phyloP scores from a whole-genome alignment of 2,797 vertebrate species.

The Silurus lanzhouensis region DNA sequence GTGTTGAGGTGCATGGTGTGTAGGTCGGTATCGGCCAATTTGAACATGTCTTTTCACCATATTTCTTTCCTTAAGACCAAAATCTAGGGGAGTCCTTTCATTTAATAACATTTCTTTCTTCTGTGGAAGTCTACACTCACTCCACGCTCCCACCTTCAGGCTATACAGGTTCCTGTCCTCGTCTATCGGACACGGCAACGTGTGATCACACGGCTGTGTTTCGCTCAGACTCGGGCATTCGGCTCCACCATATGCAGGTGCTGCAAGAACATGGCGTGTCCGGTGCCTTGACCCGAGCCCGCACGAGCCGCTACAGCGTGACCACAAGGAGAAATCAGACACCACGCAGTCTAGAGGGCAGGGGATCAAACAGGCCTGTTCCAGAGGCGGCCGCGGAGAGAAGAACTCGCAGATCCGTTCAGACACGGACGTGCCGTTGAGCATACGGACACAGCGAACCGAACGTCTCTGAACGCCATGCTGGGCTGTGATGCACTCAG shows the following conservation, averaged over 20 bases:
- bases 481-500: conserved; percentile 86
- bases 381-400: conserved; percentile 76
- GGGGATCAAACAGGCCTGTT: conserved; percentile 93
- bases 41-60: conserved; percentile 62
- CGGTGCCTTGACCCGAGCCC: conserved; percentile 79
- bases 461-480: conserved; percentile 88
- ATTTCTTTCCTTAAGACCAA: conserved; percentile 77
- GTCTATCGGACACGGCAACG: conserved; percentile 73
- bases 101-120: conserved; percentile 73
- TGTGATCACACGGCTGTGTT: conserved; percentile 74
- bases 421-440: conserved; percentile 80
- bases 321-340: conserved; percentile 89
- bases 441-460: conserved; percentile 82
- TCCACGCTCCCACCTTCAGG: conserved; percentile 90
- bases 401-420: conserved; percentile 90
- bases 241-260: conserved; percentile 87
- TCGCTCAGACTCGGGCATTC: conserved; percentile 88
- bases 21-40: conserved; percentile 39
- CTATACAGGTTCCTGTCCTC: conserved; percentile 85
- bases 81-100: conserved; percentile 77
- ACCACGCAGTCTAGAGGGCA: conserved; percentile 93
- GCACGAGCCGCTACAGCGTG: conserved; percentile 80
- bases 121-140: conserved; percentile 78
- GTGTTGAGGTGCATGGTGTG: background rate
- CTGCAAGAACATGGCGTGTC: conserved; percentile 80